phyloP scores from a whole-genome alignment of 2,113 vertebrate genomes.

The Forbesichthys papilliferus region DNA sequence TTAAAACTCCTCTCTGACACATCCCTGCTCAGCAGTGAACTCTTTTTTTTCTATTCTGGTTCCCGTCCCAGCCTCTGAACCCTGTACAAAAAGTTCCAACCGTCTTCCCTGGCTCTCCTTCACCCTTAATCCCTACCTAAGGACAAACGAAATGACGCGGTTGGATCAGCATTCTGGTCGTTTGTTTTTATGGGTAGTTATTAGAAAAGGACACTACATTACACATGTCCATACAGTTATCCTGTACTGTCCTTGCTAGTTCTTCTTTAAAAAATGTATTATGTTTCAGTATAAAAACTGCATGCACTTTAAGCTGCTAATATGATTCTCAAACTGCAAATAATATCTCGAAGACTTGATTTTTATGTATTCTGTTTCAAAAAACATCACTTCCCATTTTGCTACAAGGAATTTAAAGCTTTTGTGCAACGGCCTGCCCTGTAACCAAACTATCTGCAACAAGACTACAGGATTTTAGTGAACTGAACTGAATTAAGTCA shows the following conservation, averaged over 20 bases:
- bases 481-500: too few species aligned
- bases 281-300: neutral
- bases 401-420: too few species aligned
- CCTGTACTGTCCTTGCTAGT: conserved; percentile 6
- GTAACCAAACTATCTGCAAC: too few species aligned
- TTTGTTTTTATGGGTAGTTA: conserved; percentile 56
- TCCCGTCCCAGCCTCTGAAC: conserved; percentile 40
- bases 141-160: conserved; percentile 35
- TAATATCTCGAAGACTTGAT: neutral
- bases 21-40: conserved; percentile 38
- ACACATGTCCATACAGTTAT: neutral
- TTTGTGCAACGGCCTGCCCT: too few species aligned
- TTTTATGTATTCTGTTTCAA: neutral
- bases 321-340: conserved; percentile 31
- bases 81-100: conserved; percentile 32
- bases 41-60: conserved; percentile 16
- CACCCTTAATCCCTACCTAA: conserved; percentile 35
- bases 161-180: conserved; percentile 31
- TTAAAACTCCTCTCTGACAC: conserved; percentile 31
- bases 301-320: neutral
- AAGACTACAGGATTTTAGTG: too few species aligned
- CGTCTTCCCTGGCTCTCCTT: conserved; percentile 29
- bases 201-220: conserved; percentile 44
- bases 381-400: too few species aligned
- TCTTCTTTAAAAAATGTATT: neutral